These are phyloP conservation scores for Leptogaster cylindrica DNA, from an alignment of 2,888 invertebrate genomes.

Conservation along the genomic window DNA sequence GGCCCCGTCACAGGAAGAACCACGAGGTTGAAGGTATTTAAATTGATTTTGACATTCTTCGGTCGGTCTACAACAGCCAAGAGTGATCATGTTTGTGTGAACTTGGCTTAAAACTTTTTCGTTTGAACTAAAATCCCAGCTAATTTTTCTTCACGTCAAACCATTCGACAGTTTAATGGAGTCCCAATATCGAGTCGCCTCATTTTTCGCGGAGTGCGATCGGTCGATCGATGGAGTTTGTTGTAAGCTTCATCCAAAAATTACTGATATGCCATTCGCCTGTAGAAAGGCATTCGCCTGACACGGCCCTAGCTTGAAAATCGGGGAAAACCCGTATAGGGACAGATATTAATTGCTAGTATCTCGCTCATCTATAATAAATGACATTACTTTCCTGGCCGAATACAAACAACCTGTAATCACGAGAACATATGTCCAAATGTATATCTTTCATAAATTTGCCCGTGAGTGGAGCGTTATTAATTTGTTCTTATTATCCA, in stretches of 20 bases:
- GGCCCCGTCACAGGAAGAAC: constrained; percentile 6
- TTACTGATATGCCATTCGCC: background rate
- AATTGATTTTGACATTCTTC: constrained; percentile 33
- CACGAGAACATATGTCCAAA: constrained; percentile 48
- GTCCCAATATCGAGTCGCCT: constrained; percentile 23
- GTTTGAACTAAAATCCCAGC: no score
- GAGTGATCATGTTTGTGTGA: no score
- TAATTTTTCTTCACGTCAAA: constrained; percentile 23
- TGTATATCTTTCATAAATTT: constrained; percentile 49
- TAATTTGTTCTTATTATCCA: constrained; percentile 34
- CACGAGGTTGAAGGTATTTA: constrained; percentile 4
- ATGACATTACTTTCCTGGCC: constrained; percentile 53
- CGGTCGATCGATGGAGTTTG: background rate
- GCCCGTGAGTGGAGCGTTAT: constrained; percentile 31
- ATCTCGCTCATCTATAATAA: constrained; percentile 58
- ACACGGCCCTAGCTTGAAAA: constrained; percentile 6
- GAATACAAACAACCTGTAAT: constrained; percentile 48
- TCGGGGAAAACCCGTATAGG: constrained; percentile 45
- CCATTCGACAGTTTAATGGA: constrained; percentile 35
- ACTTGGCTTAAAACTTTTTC: no score
- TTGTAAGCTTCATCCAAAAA: background rate
- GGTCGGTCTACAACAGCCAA: no score
- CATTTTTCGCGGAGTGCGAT: constrained; percentile 11
- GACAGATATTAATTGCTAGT: constrained; percentile 61
- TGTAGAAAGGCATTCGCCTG: constrained; percentile 10